Evolutionary conservation across 2,113 vertebrate species (phyloP).

Genomic region (Eira barbara): DNA sequence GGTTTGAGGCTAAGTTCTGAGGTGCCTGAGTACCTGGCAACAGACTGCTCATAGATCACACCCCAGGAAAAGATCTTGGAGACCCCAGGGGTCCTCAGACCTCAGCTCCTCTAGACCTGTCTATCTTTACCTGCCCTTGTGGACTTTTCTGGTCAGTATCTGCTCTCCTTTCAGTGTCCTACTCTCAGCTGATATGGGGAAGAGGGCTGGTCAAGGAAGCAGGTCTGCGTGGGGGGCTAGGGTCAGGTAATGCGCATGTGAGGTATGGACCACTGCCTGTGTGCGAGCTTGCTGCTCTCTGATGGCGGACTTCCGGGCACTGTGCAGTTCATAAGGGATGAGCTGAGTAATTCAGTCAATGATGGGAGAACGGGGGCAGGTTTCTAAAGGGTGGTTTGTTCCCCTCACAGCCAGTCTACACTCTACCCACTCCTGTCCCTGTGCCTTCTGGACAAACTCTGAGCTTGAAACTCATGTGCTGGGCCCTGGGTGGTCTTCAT

Average conservation of each 20-base stretch:
- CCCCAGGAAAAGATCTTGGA: background rate
- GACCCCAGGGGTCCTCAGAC: background rate
- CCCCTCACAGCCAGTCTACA: background rate
- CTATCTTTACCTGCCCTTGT: too few species aligned
- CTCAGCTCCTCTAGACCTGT: background rate
- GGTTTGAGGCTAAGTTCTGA: background rate
- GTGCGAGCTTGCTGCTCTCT: rapidly evolving
- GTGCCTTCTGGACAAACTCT: background rate
- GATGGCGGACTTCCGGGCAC: background rate
- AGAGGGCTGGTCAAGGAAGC: background rate
- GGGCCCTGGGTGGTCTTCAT: background rate
- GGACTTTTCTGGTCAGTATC: background rate
- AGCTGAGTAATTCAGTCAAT: background rate
- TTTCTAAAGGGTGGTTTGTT: background rate
- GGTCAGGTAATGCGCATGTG: background rate
- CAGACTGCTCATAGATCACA: background rate
- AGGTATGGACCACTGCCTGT: background rate
- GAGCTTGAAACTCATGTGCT: background rate
- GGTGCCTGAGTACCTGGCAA: background rate
- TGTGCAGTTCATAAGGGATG: background rate
- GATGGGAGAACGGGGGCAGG: background rate
- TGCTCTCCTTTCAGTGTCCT: background rate
- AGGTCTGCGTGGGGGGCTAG: background rate
- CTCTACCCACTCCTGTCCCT: background rate
- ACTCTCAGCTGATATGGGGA: background rate